Evolutionary conservation across 2,113 vertebrate genomes (phyloP).

Genomic region (Pachyramphus minor): DNA sequence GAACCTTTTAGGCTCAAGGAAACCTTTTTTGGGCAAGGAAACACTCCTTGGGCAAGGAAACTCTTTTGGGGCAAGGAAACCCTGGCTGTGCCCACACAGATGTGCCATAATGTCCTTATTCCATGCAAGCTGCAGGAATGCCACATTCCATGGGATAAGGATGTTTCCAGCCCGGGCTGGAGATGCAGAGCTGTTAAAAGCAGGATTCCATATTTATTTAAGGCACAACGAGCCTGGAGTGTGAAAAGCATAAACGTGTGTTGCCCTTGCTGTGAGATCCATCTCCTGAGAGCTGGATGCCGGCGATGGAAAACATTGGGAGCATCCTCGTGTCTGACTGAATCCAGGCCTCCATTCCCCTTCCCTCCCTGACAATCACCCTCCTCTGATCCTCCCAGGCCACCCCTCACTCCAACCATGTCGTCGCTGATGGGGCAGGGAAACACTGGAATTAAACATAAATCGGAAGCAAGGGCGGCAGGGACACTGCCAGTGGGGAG

Average conservation of each 20-base stretch:
- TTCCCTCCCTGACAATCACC: neutral
- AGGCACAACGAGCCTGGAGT: accelerated
- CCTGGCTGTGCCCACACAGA: neutral
- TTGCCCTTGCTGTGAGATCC: neutral
- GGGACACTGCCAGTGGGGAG: neutral
- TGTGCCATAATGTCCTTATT: accelerated
- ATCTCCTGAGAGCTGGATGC: neutral
- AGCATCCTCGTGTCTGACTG: neutral
- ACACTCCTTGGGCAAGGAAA: neutral
- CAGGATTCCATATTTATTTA: accelerated
- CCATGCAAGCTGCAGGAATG: neutral
- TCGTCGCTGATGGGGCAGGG: neutral
- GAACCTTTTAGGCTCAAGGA: neutral
- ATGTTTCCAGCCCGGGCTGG: accelerated
- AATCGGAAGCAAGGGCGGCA: neutral
- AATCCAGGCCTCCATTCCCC: neutral
- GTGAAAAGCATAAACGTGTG: accelerated
- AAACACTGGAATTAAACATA: neutral
- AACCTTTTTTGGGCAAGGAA: neutral
- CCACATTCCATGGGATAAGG: accelerated
- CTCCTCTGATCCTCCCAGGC: neutral
- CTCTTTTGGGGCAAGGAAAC: neutral
- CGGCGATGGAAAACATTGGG: neutral
- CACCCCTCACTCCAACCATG: neutral
- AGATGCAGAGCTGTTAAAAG: neutral